Conservation (phyloP, 2,888 invertebrate genomes). For the Eutolmus rufibarbis region DNA sequence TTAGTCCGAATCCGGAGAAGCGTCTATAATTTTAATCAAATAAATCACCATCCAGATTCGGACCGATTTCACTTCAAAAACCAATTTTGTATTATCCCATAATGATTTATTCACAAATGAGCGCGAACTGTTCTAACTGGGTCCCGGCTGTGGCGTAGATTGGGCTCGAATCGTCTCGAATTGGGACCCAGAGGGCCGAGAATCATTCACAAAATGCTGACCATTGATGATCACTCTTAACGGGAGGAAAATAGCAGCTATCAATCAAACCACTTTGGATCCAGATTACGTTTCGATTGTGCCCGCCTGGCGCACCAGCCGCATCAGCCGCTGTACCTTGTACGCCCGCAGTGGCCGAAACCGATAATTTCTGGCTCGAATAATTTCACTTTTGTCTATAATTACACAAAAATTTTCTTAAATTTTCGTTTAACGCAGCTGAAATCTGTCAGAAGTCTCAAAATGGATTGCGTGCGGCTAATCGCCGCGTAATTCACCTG, state of each 20-base stretch:
- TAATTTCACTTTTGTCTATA: slow-evolving; percentile 47
- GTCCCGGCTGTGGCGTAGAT: not conserved
- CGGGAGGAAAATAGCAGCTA: slow-evolving; percentile 46
- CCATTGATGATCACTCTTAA: slow-evolving; percentile 42
- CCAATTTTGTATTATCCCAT: slow-evolving; percentile 19
- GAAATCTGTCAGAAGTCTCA: slow-evolving; percentile 45
- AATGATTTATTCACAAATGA: slow-evolving; percentile 41
- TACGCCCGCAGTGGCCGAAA: not conserved
- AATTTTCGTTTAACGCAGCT: slow-evolving; percentile 45
- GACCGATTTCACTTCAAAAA: not conserved
- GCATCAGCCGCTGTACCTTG: not conserved
- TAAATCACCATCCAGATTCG: slow-evolving; percentile 44
- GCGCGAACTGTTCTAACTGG: not conserved
- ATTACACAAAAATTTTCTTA: slow-evolving; percentile 48
- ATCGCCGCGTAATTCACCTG: slow-evolving; percentile 44
- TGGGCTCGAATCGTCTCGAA: not conserved
- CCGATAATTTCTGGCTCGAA: slow-evolving; percentile 34
- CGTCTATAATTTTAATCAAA: slow-evolving; percentile 49
- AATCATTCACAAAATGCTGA: slow-evolving; percentile 8
- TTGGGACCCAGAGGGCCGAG: not conserved
- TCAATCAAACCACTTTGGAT: slow-evolving; percentile 45
- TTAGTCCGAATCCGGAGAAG: slow-evolving; percentile 35
- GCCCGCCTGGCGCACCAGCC: not conserved
- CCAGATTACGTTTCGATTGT: slow-evolving; percentile 37
- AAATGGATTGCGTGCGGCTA: slow-evolving; percentile 48